Evolutionary conservation across 1,140 invertebrate species (phyloP), one percentile per base, ranked within the genome.

Genomic region (Trachymyrmex cornetzi): DNA sequence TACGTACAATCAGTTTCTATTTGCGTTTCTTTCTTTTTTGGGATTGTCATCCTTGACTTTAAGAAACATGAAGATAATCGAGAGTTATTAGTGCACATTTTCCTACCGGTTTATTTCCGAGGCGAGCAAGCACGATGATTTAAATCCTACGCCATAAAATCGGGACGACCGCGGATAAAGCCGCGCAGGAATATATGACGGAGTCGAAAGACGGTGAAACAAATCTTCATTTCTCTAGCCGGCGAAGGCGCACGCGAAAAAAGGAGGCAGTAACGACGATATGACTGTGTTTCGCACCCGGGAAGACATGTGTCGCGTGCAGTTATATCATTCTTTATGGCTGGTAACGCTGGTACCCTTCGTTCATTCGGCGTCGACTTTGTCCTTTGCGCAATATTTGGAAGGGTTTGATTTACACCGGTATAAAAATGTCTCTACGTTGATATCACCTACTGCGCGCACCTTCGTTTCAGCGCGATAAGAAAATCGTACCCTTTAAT

Each of bases 311-410:
- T 95, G 95, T 95, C 94, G 94, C 93, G 91, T 91, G 92, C 92
- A 95, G 93, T 95, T 94, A 94, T 95, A 95, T 95, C 94, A 94
- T 95, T 94, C 94, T 95, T 95, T 95, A 95, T 95, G 92, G 91
- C 93, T 92, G 80, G 88, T 89, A 77, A 91, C 80, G 84, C 61
- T 64, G 71, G 72, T 93, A 89, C 93, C 94, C 93, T 92, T 92
- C 86, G 91, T 94, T 91, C 92, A 90, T 92, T 92, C 92, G 88
- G 75, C 90, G 72, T 53, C 66, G 69, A 64, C 84, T 38, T 74
- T 87, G 87, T 72, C 63, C 69, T 84, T 75, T 55, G 61, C 74
- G 87, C 90, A 93, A 94, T 95, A 95, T 95, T 94, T 94, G 93
- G 90, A 91, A 89, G 48, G 74, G 59, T 80, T 90, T 95, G 94